Conservation (phyloP, 2,888 invertebrate species). For the Mimas tiliae region DNA sequence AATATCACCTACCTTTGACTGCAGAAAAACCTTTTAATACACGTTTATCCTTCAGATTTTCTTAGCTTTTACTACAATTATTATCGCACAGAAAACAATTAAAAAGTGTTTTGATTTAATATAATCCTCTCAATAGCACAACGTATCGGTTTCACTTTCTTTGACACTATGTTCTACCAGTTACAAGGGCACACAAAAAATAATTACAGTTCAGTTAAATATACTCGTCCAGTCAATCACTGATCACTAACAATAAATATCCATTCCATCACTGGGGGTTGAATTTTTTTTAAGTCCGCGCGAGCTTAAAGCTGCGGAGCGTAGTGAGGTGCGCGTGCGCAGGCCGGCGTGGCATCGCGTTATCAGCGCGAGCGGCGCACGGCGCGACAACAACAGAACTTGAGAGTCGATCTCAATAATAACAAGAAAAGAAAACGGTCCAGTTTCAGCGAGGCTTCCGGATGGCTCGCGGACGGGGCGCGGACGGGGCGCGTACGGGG, state of each 20-base stretch:
- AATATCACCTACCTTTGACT: conserved; percentile 27
- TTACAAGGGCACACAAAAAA: conserved; percentile 49
- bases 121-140: conserved; percentile 59
- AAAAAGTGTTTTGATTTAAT: conserved; percentile 46
- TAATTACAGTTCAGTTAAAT: conserved; percentile 45
- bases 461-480: conserved; percentile 80
- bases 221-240: conserved; percentile 58
- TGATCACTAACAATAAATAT: conserved; percentile 71
- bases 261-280: conserved; percentile 70
- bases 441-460: conserved; percentile 85
- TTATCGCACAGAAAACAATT: conserved; percentile 41
- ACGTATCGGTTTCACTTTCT: conserved; percentile 70
- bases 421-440: conserved; percentile 86
- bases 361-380: conserved; percentile 81
- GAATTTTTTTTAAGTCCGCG: conserved; percentile 56
- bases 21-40: conserved; percentile 23
- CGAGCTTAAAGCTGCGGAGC: conserved; percentile 74
- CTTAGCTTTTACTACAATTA: conserved; percentile 37
- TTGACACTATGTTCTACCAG: conserved; percentile 51
- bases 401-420: conserved; percentile 83
- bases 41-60: conserved; percentile 35
- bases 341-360: conserved; percentile 80
- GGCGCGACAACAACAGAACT: conserved; percentile 84
- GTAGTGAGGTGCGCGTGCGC: conserved; percentile 72
- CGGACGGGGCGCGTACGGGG: conserved; percentile 74